These are phyloP conservation scores for Oxyteleia sp. DNA, from an alignment of 2,888 invertebrate species.

Conservation along the genomic window DNA sequence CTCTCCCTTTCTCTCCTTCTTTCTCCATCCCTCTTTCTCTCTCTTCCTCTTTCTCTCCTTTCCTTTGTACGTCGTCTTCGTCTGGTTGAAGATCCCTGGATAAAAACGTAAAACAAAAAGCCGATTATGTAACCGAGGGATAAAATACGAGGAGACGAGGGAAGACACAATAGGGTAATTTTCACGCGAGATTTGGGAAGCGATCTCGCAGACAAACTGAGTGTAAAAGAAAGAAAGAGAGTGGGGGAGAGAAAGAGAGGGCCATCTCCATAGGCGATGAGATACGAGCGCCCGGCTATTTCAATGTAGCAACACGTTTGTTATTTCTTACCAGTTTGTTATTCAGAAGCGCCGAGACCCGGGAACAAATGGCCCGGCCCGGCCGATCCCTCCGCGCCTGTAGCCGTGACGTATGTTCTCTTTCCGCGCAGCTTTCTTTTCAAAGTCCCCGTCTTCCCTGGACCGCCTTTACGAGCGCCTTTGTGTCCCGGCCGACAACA, in stretches of 20 bases:
- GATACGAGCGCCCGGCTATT: slow-evolving; percentile 85
- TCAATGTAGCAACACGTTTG: slow-evolving; percentile 87
- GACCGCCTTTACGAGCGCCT: slow-evolving; percentile 41
- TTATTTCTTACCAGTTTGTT: slow-evolving; percentile 87
- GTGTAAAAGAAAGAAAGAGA: slow-evolving; percentile 19
- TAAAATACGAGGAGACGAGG: slow-evolving; percentile 83
- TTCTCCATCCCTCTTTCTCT: slow-evolving; percentile 4
- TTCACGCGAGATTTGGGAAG: slow-evolving; percentile 88
- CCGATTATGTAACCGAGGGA: slow-evolving; percentile 87
- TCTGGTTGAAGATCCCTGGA: slow-evolving; percentile 58
- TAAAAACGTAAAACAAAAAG: slow-evolving; percentile 87
- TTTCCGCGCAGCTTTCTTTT: slow-evolving; percentile 34
- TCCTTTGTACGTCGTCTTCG: slow-evolving; percentile 41
- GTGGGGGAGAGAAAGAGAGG: slow-evolving; percentile 19
- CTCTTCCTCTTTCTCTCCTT: slow-evolving; percentile 14
- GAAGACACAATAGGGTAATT: slow-evolving; percentile 87
- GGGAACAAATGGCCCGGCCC: slow-evolving; percentile 59
- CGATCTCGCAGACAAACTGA: slow-evolving; percentile 84
- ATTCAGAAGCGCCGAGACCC: slow-evolving; percentile 83
- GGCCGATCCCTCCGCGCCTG: slow-evolving; percentile 55
- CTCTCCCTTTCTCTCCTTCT: slow-evolving; percentile 2
- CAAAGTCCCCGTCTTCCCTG: slow-evolving; percentile 24
- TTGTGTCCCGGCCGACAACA: neutral
- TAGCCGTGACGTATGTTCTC: slow-evolving; percentile 67
- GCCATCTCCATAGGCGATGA: slow-evolving; percentile 76